Evolutionary conservation across 2,888 invertebrate species (phyloP).

Genomic region (Opisthograptis luteolata): DNA sequence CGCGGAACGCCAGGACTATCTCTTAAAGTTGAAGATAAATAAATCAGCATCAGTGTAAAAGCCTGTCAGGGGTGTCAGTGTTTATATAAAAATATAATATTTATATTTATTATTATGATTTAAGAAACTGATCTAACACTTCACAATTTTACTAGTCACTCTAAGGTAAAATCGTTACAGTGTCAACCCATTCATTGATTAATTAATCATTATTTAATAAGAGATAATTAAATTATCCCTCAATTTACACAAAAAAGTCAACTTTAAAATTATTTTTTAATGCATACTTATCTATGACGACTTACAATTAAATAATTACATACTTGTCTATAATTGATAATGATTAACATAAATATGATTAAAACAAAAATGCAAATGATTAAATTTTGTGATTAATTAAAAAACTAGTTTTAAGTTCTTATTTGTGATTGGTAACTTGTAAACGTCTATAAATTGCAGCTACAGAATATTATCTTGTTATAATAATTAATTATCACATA

Average conservation of each 20-base stretch:
- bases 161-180: too few relatives aligned
- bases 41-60: not conserved
- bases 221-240: conserved; percentile 2
- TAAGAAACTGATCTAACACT: too few relatives aligned
- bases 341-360: not conserved
- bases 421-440: conserved; percentile 17
- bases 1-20: too few relatives aligned
- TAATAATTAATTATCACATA: conserved; percentile 13
- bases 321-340: too few relatives aligned
- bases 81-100: too few relatives aligned
- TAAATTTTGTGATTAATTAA: not conserved
- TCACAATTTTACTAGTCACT: too few relatives aligned
- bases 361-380: conserved; percentile 4
- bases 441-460: not conserved
- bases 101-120: too few relatives aligned
- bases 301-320: not conserved
- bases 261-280: too few relatives aligned
- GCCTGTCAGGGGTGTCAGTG: too few relatives aligned
- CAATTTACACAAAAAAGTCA: too few relatives aligned
- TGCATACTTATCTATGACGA: conserved; percentile 10
- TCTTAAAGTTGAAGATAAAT: not conserved
- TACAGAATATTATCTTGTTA: not conserved
- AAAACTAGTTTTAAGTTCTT: not conserved
- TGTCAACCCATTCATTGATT: too few relatives aligned
- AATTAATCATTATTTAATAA: too few relatives aligned